Evolutionary conservation across 1,140 invertebrate genomes (phyloP).

Genomic region (Octopus sinensis): DNA sequence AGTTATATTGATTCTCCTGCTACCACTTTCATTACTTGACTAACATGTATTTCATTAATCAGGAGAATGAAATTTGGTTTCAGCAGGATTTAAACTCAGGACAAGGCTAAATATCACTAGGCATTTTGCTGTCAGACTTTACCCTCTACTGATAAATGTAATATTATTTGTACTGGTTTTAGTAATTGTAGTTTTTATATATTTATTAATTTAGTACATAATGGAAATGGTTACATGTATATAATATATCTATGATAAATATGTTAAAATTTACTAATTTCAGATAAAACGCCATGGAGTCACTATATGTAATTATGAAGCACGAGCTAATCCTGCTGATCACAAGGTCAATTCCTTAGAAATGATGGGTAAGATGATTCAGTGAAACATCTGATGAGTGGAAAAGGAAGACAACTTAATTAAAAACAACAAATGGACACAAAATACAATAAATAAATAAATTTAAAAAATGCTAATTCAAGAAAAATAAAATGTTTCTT

Average conservation of each 20-base stretch:
- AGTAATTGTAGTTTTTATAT: background rate
- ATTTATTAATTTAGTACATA: background rate
- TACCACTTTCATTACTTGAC: too few species aligned
- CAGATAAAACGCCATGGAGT: constrained; percentile 77
- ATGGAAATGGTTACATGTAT: background rate
- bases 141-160: background rate
- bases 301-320: constrained; percentile 86
- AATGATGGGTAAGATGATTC: constrained; percentile 62
- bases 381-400: constrained; percentile 45
- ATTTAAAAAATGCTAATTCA: too few species aligned
- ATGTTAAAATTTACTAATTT: constrained; percentile 26
- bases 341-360: constrained; percentile 74
- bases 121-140: background rate
- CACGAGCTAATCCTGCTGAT: constrained; percentile 77
- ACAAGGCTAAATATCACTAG: background rate
- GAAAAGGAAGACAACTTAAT: too few species aligned
- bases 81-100: background rate
- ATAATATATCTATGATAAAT: background rate
- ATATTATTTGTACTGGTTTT: background rate
- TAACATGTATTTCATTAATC: too few species aligned
- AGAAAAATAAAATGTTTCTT: too few species aligned
- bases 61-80: too few species aligned
- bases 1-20: too few species aligned
- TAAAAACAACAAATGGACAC: too few species aligned
- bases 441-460: too few species aligned